Evolutionary conservation across 23 tunicate species (phyloP).

Genomic region (Trididemnum miniatum): DNA sequence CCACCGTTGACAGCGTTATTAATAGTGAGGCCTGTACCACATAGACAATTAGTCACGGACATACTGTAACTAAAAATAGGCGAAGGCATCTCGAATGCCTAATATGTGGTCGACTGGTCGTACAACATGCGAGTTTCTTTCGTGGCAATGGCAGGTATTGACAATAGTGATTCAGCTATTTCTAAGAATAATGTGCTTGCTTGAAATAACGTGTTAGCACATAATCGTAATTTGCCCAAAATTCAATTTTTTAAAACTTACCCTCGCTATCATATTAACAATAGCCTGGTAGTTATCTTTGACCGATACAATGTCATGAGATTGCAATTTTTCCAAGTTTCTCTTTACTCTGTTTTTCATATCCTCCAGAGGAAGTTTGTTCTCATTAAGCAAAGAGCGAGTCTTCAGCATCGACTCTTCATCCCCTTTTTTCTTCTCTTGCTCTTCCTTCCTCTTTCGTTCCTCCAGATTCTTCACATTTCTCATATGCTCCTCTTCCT

Average conservation of each 20-base stretch:
- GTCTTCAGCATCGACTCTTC: slow-evolving; percentile 74
- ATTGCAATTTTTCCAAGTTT: slow-evolving; percentile 77
- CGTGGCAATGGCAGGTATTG: too few species aligned
- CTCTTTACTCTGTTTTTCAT: slow-evolving; percentile 70
- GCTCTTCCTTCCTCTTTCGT: slow-evolving; percentile 57
- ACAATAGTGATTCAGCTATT: too few species aligned
- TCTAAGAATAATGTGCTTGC: too few species aligned
- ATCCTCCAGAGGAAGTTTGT: slow-evolving; percentile 94
- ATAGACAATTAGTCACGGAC: too few species aligned
- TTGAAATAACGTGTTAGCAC: too few species aligned
- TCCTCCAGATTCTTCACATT: slow-evolving; percentile 80
- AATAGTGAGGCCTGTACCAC: too few species aligned
- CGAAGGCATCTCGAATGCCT: too few species aligned
- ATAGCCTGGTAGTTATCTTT: slow-evolving; percentile 88
- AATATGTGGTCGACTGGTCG: too few species aligned
- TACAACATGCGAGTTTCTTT: too few species aligned
- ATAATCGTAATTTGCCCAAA: too few species aligned
- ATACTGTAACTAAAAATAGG: too few species aligned
- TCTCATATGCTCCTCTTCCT: slow-evolving; percentile 81
- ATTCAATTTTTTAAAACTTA: slow-evolving; percentile 25
- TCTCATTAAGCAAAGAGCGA: slow-evolving; percentile 86
- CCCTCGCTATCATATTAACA: slow-evolving; percentile 95
- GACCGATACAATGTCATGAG: slow-evolving; percentile 52
- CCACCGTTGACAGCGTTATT: too few species aligned
- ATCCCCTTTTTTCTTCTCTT: slow-evolving; percentile 51